Base-by-base conservation (phyloP, 2,888 invertebrate species). In the Acronicta alni region DNA sequence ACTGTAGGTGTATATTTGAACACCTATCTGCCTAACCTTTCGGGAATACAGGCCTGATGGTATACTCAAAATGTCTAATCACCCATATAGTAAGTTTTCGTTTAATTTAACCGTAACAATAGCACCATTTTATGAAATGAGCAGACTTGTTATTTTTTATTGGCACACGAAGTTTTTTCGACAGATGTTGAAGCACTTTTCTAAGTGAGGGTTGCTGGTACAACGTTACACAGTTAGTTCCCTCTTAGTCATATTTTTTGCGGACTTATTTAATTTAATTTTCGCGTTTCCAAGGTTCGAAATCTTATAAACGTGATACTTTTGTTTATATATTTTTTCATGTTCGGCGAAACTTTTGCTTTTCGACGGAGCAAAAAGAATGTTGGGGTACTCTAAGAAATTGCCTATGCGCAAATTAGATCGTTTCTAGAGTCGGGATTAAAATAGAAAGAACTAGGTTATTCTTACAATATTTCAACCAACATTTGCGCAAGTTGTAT, bases 171-270 rank as follows among this genome's bases (percentile, higher is more conserved):
- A 75, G 57, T 72, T 77, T 77, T 77, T 77, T 72, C 72, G 72
- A 66, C 75, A 75, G 77, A 74, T 74, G 77, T 72, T 72, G 46
- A 60, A 74, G 72, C 64, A 68, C 72, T 77, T 75, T 35, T 52
- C 45, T 65, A 66, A 66, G 69, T 61, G 67, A 48, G 72, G 54
- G 61, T 72, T 48, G 71, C 70, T 51, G 51, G 51, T 67, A 67
- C 53, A 60, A 17, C 46, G 72, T 55, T 70, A 48, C 32, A 32
- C 61, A 60, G 68, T 65, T 66, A 66, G 54, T 72, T 72, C 38
- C 38, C n/a, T 48, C 54, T 20, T 58, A 71, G 54, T 49, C 60
- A 67, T 72, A 72, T 72, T 69, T 67, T 68, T 67, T 49, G 30
- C 45, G 53, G 72, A 56, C 47, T 72, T 60, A 47, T 67, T 72